Evolutionary conservation across 2,888 invertebrate species (phyloP).

Genomic region (Philaethria dido): DNA sequence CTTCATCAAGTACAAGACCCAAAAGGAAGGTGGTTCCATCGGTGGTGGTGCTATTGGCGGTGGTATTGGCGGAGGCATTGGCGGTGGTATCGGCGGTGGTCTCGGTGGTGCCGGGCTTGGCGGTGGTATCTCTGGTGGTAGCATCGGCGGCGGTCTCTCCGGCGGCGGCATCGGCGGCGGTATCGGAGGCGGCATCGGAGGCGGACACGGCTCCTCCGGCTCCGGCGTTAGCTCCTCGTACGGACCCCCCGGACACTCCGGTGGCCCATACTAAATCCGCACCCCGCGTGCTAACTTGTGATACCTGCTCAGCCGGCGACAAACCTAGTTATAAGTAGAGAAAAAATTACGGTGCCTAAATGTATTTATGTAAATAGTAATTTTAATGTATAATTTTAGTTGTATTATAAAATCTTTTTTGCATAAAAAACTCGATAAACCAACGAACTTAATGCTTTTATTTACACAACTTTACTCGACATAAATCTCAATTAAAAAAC

Average conservation of each 20-base stretch:
- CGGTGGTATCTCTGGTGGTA: conserved; percentile 51
- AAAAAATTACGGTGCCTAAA: conserved; percentile 85
- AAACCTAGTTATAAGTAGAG: conserved; percentile 79
- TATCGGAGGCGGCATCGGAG: conserved; percentile 55
- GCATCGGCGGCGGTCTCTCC: conserved; percentile 52
- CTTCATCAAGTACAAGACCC: conserved; percentile 93
- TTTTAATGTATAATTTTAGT: conserved; percentile 81
- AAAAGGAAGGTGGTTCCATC: conserved; percentile 78
- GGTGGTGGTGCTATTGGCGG: conserved; percentile 56
- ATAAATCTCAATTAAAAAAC: conserved; percentile 41
- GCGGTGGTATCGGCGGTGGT: conserved; percentile 56
- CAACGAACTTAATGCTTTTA: conserved; percentile 49
- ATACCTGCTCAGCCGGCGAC: conserved; percentile 81
- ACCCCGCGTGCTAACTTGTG: conserved; percentile 69
- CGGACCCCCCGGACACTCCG: conserved; percentile 87
- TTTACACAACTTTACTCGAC: neutral
- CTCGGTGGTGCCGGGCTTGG: conserved; percentile 50
- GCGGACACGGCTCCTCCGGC: conserved; percentile 50
- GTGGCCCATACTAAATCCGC: conserved; percentile 86
- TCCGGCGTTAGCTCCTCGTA: conserved; percentile 81
- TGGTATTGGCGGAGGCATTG: conserved; percentile 50
- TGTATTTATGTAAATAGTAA: conserved; percentile 85
- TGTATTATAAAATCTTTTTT: conserved; percentile 79
- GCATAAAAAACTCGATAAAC: conserved; percentile 77
- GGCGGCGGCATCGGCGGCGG: conserved; percentile 58